Percentiles rank a stretch among this genome's conserved stretches.
phyloP scores from a whole-genome alignment of 2,797 vertebrate genomes.

The Thalassophryne amazonica region DNA sequence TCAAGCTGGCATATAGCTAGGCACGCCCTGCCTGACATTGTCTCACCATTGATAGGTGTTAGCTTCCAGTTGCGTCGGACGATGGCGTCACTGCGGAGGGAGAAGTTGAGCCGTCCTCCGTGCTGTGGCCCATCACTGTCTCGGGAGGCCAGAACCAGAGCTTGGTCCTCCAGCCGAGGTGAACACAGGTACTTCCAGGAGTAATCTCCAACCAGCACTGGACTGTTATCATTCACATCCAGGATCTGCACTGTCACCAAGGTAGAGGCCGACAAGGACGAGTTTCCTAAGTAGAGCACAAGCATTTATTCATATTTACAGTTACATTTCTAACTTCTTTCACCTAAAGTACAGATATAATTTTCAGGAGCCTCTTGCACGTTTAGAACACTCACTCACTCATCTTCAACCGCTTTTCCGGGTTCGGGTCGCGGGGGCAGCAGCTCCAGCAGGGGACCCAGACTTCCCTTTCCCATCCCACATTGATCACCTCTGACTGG shows the following conservation, averaged over 20 bases:
- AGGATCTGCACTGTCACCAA: conserved; percentile 81
- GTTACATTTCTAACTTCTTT: too few species aligned
- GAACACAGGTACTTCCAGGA: conserved; percentile 85
- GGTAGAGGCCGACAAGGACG: conserved; percentile 76
- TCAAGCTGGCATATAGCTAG: background rate
- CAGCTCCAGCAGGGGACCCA: too few species aligned
- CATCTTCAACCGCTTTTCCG: too few species aligned
- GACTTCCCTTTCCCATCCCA: too few species aligned
- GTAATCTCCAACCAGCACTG: conserved; percentile 75
- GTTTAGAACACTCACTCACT: too few species aligned
- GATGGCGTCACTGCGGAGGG: conserved; percentile 78
- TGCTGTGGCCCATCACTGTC: conserved; percentile 75
- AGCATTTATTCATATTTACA: too few species aligned
- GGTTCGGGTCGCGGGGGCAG: too few species aligned
- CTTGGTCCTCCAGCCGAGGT: conserved; percentile 81
- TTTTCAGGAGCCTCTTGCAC: too few species aligned
- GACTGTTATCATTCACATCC: conserved; percentile 79
- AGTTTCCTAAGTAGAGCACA: conserved; percentile 67
- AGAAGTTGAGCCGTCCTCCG: conserved; percentile 79
- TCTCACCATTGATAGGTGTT: conserved; percentile 81
- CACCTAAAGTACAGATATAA: too few species aligned
- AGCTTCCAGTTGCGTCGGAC: conserved; percentile 84
- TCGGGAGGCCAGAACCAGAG: conserved; percentile 77
- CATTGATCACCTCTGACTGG: too few species aligned
- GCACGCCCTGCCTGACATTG: background rate